Percentiles rank a stretch among this genome's conserved stretches.
Evolutionary conservation across 2,113 vertebrate genomes (phyloP).

Genomic region (Rana temporaria): DNA sequence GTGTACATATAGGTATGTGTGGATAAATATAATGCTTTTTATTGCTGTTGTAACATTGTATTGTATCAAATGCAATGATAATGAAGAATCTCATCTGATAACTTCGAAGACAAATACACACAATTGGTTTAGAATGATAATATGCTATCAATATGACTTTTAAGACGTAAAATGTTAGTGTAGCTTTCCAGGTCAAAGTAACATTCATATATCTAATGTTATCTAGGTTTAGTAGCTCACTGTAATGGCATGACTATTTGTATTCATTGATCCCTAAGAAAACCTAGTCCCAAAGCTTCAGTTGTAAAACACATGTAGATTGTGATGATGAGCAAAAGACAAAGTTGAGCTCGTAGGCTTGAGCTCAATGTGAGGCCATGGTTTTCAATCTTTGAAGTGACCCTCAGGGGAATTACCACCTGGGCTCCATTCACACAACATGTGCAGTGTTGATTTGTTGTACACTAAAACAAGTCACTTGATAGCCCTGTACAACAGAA

Average conservation of each 20-base stretch:
- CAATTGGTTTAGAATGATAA: no score
- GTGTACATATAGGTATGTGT: no score
- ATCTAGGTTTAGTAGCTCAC: neutral
- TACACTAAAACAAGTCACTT: conserved; percentile 46
- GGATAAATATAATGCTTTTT: no score
- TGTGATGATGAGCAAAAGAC: conserved; percentile 9
- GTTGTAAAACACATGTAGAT: conserved; percentile 36
- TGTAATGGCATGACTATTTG: neutral
- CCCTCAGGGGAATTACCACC: conserved; percentile 45
- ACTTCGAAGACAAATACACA: no score
- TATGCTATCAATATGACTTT: no score
- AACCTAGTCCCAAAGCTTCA: neutral
- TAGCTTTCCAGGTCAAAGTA: no score
- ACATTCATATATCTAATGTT: no score
- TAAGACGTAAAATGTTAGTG: no score
- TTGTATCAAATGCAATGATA: no score
- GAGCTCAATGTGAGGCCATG: conserved; percentile 45
- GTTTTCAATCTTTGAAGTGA: conserved; percentile 42
- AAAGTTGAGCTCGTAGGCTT: conserved; percentile 22
- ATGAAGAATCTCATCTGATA: no score
- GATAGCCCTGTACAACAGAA: conserved; percentile 36
- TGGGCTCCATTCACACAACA: conserved; percentile 55
- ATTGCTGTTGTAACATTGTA: no score
- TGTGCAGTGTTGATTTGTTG: conserved; percentile 54
- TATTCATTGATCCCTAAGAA: conserved; percentile 11